phyloP scores from a whole-genome alignment of 2,797 vertebrate genomes.

The Babyrousa celebensis region DNA sequence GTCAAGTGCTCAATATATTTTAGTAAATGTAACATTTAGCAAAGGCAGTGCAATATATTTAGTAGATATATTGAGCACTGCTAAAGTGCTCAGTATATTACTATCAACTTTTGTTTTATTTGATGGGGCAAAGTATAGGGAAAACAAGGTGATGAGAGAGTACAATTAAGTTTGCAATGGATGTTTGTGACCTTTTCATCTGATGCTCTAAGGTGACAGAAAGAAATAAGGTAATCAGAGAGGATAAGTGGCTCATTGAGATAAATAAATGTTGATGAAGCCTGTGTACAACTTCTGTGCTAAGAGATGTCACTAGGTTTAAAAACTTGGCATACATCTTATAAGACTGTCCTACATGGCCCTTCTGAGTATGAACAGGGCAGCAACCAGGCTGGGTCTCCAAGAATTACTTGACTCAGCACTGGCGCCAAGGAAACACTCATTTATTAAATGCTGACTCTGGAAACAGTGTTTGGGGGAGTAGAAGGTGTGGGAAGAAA shows the following conservation, averaged over 20 bases:
- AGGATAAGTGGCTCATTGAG: neutral
- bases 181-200: neutral
- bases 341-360: neutral
- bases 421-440: neutral
- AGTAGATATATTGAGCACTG: neutral
- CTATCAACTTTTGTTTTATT: neutral
- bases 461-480: neutral
- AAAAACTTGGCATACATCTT: neutral
- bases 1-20: neutral
- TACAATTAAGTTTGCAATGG: neutral
- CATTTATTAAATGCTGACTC: neutral
- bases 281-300: neutral
- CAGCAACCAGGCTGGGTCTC: neutral
- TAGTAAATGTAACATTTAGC: neutral
- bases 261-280: neutral
- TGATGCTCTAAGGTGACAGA: slow-evolving; percentile 11
- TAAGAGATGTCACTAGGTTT: neutral
- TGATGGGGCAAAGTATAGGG: neutral
- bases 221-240: neutral
- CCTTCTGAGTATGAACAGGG: neutral
- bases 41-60: neutral
- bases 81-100: neutral
- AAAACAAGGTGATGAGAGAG: neutral
- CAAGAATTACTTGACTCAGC: neutral
- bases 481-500: neutral